Percentiles rank a stretch among this genome's conserved stretches.
phyloP scores from a whole-genome alignment of 2,888 invertebrate species.

The Acronicta leporina region DNA sequence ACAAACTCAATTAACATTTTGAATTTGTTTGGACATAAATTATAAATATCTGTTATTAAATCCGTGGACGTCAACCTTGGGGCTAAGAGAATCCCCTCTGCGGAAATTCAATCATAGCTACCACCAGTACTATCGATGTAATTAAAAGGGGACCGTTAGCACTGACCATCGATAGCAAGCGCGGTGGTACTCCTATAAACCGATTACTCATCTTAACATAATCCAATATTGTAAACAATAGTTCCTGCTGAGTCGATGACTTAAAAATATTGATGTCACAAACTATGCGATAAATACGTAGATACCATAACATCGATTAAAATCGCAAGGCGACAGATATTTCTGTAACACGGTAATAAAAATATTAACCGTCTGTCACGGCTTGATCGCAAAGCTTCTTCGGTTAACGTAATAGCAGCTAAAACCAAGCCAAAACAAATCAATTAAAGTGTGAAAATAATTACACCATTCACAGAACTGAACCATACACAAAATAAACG shows the following conservation, averaged over 20 bases:
- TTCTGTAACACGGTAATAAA: conserved; percentile 2
- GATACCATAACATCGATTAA: conserved; percentile 3
- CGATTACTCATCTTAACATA: conserved; percentile 30
- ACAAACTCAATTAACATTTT: not conserved
- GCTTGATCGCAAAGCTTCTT: conserved; percentile 21
- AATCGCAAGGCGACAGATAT: conserved; percentile 4
- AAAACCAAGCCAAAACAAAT: conserved; percentile 21
- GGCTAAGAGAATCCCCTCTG: conserved; percentile 48
- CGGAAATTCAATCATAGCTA: conserved; percentile 65
- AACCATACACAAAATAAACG: conserved; percentile 30
- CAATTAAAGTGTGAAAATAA: conserved; percentile 21
- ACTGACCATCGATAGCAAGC: conserved; percentile 29
- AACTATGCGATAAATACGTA: not conserved
- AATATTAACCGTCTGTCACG: conserved; percentile 14
- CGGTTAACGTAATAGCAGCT: conserved; percentile 11
- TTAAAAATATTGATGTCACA: conserved; percentile 9
- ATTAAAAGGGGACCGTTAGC: conserved; percentile 49
- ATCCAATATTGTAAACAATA: conserved; percentile 22
- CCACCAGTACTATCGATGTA: conserved; percentile 44
- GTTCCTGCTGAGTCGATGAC: conserved; percentile 17
- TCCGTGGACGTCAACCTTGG: conserved; percentile 17
- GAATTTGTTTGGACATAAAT: not conserved
- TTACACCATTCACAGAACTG: conserved; percentile 41
- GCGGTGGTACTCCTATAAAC: conserved; percentile 25
- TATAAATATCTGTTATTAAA: conserved; percentile 32